phyloP scores from a whole-genome alignment of 2,888 invertebrate genomes.

The Muscina levida region DNA sequence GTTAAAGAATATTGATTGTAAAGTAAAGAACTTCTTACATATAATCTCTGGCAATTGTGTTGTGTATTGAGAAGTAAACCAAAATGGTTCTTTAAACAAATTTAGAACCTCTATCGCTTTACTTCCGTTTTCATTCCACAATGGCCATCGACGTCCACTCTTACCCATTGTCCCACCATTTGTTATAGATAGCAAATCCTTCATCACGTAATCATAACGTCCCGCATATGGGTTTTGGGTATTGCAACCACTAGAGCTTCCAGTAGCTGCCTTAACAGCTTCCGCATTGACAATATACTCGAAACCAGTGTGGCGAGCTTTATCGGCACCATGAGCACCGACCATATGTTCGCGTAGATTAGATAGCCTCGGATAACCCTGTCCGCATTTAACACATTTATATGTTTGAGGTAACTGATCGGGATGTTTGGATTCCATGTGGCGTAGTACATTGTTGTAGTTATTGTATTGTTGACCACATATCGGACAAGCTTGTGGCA shows the following conservation, averaged over 20 bases:
- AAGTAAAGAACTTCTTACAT: conserved; percentile 27
- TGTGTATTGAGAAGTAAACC: too few species aligned
- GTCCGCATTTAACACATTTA: conserved; percentile 78
- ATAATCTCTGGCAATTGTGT: too few species aligned
- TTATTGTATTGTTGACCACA: conserved; percentile 80
- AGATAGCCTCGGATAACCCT: conserved; percentile 79
- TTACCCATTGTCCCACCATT: conserved; percentile 78
- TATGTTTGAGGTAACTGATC: conserved; percentile 79
- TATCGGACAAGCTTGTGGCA: conserved; percentile 79
- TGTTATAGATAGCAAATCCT: conserved; percentile 78
- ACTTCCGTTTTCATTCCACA: neutral
- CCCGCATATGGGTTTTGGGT: conserved; percentile 75
- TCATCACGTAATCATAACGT: conserved; percentile 79
- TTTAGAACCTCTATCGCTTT: neutral
- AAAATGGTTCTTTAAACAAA: neutral
- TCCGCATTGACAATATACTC: conserved; percentile 78
- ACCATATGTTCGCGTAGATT: conserved; percentile 79
- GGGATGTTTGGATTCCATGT: conserved; percentile 80
- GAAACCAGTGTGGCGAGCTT: conserved; percentile 76
- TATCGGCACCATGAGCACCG: conserved; percentile 76
- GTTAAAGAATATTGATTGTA: neutral
- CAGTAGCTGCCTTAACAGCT: conserved; percentile 73
- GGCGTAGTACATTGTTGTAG: conserved; percentile 79
- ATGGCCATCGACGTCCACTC: conserved; percentile 45
- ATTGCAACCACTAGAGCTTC: conserved; percentile 65